Percentiles rank a stretch among this genome's conserved stretches.
Conservation (phyloP, 2,888 invertebrate species). For the Augochlorella aurata region DNA sequence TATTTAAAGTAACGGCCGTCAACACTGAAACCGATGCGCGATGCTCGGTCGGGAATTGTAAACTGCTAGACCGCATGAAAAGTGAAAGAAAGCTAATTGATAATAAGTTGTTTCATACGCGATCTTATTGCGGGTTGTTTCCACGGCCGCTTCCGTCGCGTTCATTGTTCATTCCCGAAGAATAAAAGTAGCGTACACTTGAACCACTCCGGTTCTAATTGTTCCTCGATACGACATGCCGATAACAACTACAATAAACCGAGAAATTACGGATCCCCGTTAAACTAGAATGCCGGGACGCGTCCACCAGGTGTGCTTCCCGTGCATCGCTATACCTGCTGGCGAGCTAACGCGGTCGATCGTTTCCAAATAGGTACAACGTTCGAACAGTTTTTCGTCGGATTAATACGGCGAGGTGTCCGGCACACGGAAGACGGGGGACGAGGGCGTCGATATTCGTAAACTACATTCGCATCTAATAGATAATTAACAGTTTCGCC, state of each 20-base stretch:
- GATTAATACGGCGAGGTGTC: neutral
- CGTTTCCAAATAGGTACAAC: neutral
- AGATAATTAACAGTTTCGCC: conserved; percentile 64
- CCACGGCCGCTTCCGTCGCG: neutral
- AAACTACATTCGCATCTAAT: conserved; percentile 53
- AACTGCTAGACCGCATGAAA: neutral
- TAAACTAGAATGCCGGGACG: no score
- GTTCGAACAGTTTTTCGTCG: neutral
- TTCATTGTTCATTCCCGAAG: neutral
- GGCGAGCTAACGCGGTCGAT: neutral
- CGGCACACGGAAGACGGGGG: neutral
- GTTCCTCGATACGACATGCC: neutral
- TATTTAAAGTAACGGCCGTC: no score
- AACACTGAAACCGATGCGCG: conserved; percentile 5
- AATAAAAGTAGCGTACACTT: neutral
- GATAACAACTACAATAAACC: neutral
- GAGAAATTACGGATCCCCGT: no score
- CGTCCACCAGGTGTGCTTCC: no score
- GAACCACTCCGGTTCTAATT: neutral
- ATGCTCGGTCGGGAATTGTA: neutral
- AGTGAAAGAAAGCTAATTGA: conserved; percentile 10
- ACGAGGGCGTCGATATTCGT: conserved; percentile 33
- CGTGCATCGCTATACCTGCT: neutral
- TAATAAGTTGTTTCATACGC: conserved; percentile 11
- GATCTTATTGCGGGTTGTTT: conserved; percentile 2